phyloP scores from a whole-genome alignment of 2,113 vertebrate genomes.

The Phodopus roborovskii region DNA sequence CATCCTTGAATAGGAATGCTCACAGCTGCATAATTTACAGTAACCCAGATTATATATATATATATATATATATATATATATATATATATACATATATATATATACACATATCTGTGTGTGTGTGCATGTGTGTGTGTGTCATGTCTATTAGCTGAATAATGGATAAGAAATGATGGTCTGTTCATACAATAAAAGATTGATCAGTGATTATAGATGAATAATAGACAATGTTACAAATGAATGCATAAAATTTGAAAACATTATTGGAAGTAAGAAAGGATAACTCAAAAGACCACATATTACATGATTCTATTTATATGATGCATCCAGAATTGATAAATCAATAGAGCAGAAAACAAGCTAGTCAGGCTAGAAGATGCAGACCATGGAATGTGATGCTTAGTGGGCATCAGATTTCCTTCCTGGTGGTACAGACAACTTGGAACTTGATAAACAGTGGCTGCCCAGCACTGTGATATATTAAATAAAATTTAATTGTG shows the following conservation, averaged over 20 bases:
- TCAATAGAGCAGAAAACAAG: constrained; percentile 1
- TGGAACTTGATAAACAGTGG: not conserved
- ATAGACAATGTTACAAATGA: not conserved
- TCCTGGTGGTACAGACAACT: not conserved
- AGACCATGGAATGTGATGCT: not conserved
- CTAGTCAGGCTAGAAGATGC: not conserved
- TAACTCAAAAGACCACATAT: not conserved
- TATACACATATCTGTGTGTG: no score
- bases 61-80: no score
- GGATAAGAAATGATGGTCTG: not conserved
- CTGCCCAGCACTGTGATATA: not conserved
- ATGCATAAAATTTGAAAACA: constrained; percentile 14
- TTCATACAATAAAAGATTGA: not conserved
- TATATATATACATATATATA: no score
- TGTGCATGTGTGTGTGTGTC: no score
- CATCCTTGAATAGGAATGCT: not conserved
- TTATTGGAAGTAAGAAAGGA: not conserved
- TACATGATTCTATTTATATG: not conserved
- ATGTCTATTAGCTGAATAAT: not conserved
- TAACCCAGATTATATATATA: not conserved
- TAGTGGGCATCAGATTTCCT: not conserved
- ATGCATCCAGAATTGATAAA: not conserved
- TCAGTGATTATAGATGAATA: not conserved
- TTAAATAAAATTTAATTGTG: not conserved
- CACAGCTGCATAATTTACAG: not conserved